Evolutionary conservation across 2,797 vertebrate genomes (phyloP).

Genomic region (Epinephelus malabaricus): DNA sequence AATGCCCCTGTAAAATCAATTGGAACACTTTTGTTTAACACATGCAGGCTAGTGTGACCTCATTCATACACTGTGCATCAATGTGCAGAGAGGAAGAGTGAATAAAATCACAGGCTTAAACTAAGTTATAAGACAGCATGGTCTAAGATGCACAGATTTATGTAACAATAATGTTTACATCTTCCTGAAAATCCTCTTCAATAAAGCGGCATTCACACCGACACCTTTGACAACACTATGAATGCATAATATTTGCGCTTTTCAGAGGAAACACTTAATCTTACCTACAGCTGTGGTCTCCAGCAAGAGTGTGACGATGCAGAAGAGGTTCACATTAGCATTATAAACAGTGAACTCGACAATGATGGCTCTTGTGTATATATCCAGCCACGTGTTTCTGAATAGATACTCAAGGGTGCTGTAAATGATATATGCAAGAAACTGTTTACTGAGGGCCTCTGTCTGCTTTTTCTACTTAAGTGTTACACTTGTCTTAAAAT

Average conservation of each 20-base stretch:
- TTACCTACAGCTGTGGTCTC: slow-evolving; percentile 91
- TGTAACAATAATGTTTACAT: not conserved
- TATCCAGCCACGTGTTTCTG: slow-evolving; percentile 90
- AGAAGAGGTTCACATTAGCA: slow-evolving; percentile 95
- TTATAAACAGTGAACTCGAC: slow-evolving; percentile 96
- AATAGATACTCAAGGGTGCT: slow-evolving; percentile 91
- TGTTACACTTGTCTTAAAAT: not conserved
- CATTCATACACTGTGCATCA: not conserved
- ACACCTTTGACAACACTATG: not conserved
- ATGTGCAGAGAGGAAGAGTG: no score
- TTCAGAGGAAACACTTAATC: slow-evolving; percentile 35
- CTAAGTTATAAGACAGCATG: not conserved
- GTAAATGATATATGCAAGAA: slow-evolving; percentile 35
- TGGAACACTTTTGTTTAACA: not conserved
- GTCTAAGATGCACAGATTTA: not conserved
- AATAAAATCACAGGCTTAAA: not conserved
- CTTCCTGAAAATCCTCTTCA: not conserved
- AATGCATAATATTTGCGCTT: not conserved
- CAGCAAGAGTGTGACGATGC: slow-evolving; percentile 89
- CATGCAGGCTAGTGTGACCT: not conserved
- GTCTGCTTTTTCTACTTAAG: not conserved
- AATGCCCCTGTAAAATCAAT: slow-evolving; percentile 86
- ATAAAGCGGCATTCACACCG: not conserved
- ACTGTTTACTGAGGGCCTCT: not conserved
- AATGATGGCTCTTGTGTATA: slow-evolving; percentile 90